These are phyloP conservation scores for Maniola jurtina DNA, from an alignment of 1,140 invertebrate species.

Conservation along the genomic window DNA sequence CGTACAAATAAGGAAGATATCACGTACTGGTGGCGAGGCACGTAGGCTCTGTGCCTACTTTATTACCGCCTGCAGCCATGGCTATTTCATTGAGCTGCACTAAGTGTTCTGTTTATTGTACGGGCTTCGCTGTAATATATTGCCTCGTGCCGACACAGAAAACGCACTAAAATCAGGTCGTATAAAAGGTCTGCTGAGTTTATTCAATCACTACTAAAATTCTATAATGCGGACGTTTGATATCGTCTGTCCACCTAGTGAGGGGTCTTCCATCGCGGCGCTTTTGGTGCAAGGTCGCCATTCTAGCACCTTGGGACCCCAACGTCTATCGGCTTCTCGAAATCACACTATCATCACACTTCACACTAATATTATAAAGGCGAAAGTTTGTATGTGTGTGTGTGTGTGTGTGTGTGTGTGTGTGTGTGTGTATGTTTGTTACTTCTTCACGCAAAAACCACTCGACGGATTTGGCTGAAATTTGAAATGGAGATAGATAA, in stretches of 20 bases:
- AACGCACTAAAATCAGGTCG: not conserved
- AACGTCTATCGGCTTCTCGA: too few relatives aligned
- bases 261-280: too few relatives aligned
- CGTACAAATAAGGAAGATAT: constrained; percentile 11
- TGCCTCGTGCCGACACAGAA: not conserved
- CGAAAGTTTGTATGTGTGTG: too few relatives aligned
- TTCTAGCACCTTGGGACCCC: too few relatives aligned
- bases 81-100: constrained; percentile 10
- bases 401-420: too few relatives aligned
- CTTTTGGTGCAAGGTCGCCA: too few relatives aligned
- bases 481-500: too few relatives aligned
- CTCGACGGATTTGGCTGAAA: too few relatives aligned
- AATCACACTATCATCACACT: too few relatives aligned
- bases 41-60: constrained; percentile 11
- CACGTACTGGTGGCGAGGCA: constrained; percentile 1
- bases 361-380: too few relatives aligned
- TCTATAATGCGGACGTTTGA: not conserved
- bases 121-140: not conserved
- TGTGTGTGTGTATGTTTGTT: too few relatives aligned
- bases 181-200: not conserved
- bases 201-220: not conserved
- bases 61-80: constrained; percentile 9
- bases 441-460: not conserved
- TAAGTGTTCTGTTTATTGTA: constrained; percentile 12
- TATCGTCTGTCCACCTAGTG: too few relatives aligned